Conservation (phyloP, 30 jellyfish, hydroid and myxozoan species). For the Turritopsis rubra region DNA sequence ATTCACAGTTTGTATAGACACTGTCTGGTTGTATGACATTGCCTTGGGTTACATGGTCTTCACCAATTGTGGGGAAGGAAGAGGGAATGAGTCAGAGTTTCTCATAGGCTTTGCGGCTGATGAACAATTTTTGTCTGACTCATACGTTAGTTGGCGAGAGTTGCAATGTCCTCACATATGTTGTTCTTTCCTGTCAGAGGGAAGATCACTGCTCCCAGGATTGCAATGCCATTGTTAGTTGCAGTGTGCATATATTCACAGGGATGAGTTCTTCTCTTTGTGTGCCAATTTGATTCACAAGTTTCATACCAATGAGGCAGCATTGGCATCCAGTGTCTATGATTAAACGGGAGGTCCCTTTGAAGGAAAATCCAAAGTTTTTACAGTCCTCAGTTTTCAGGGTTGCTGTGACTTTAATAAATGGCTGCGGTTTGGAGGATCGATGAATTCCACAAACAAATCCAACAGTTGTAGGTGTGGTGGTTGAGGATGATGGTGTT, state of each 20-base stretch:
- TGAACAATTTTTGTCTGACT: neutral
- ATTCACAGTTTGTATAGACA: neutral
- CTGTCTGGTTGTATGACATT: neutral
- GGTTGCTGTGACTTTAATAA: constrained; percentile 3
- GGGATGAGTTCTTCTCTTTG: constrained; percentile 10
- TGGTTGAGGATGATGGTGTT: neutral
- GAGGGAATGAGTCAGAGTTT: neutral
- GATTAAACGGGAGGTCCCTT: constrained; percentile 1
- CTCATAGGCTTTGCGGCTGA: neutral
- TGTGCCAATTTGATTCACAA: constrained; percentile 12
- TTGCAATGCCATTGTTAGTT: neutral
- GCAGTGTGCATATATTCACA: constrained; percentile 13
- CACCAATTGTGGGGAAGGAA: constrained; percentile 11
- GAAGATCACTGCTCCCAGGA: constrained; percentile 9
- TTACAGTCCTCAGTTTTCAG: neutral
- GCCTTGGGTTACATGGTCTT: neutral
- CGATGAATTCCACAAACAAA: neutral
- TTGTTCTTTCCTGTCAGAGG: neutral
- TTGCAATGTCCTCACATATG: neutral
- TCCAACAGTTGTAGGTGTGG: neutral
- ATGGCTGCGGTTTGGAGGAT: neutral
- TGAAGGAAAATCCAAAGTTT: neutral
- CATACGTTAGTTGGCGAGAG: neutral
- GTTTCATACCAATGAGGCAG: constrained; percentile 16
- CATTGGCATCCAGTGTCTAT: constrained; percentile 29